Conservation (phyloP, 2,888 invertebrate genomes). For the Tenodera sinensis region DNA sequence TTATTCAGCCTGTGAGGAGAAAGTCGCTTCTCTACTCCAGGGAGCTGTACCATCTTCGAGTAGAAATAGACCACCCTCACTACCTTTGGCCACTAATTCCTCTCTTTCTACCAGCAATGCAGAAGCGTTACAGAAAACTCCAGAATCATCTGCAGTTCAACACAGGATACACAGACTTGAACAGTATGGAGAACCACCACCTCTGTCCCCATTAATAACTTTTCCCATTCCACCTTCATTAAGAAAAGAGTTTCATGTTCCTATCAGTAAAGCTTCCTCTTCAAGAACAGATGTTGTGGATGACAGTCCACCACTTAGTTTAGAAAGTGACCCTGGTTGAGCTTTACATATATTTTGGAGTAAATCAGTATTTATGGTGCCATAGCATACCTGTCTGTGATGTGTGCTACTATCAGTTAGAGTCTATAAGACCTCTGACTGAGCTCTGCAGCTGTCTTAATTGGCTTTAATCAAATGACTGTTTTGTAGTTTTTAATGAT, state of each 20-base stretch:
- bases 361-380: too few relatives aligned
- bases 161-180: constrained; percentile 49
- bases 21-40: constrained; percentile 31
- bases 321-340: constrained; percentile 13
- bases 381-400: too few relatives aligned
- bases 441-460: too few relatives aligned
- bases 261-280: not conserved
- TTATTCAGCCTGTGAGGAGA: constrained; percentile 38
- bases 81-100: not conserved
- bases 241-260: constrained; percentile 19
- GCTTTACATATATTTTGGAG: too few relatives aligned
- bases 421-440: too few relatives aligned
- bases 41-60: not conserved
- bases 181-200: constrained; percentile 55
- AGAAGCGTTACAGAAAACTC: not conserved
- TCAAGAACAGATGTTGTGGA: not conserved
- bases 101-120: not conserved
- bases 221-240: not conserved
- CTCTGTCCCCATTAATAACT: constrained; percentile 50
- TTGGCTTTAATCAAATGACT: too few relatives aligned
- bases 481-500: too few relatives aligned
- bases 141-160: not conserved
- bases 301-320: constrained; percentile 23
- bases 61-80: not conserved
- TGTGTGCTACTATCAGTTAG: too few relatives aligned